Evolutionary conservation across 1,140 invertebrate species (phyloP), one percentile per base, ranked within the genome.

Genomic region (Thaumetopoea pityocampa): DNA sequence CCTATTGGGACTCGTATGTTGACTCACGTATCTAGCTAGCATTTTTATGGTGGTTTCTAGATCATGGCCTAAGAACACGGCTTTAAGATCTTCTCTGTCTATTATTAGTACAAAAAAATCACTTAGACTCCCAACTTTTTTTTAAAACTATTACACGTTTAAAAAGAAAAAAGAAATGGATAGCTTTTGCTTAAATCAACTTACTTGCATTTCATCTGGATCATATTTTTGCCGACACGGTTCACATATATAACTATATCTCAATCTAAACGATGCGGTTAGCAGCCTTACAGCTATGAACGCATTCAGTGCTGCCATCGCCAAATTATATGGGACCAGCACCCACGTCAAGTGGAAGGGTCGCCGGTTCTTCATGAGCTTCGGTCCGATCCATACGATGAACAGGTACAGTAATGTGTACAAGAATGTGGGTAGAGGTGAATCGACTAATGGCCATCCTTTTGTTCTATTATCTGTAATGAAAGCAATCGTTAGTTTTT

Each of bases 171-270:
- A n/a, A n/a, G n/a, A n/a, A n/a, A n/a, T n/a, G n/a, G n/a, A n/a
- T n/a, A n/a, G n/a, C n/a, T n/a, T n/a, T n/a, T n/a, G n/a, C n/a
- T n/a, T 19, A 38, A 41, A 30, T n/a, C n/a, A 18, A 57, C 69
- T 74, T 51, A 81, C 78, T 57, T 94, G 91, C 42, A 97, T 77
- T 86, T 97, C 96, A 83, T 96, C 90, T 5, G 91, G 90, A 67
- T 95, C 89, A 48, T 92, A 89, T 19, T 90, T 89, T 52, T 95
- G 93, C 40, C 90, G 88, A 51, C 96, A 95, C 1, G 94, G 92
- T 74, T 98, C 94, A 74, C 96, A 98, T 8, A 93, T 90, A 70
- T 96, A 95, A 72, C 92, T 97, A 71, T 98, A 98, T 36, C 90
- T 89, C 40, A 95, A 84, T 61, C 90, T 89, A 24, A 90, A 91